Evolutionary conservation across 2,113 vertebrate species (phyloP).

Genomic region (Lepus timidus): DNA sequence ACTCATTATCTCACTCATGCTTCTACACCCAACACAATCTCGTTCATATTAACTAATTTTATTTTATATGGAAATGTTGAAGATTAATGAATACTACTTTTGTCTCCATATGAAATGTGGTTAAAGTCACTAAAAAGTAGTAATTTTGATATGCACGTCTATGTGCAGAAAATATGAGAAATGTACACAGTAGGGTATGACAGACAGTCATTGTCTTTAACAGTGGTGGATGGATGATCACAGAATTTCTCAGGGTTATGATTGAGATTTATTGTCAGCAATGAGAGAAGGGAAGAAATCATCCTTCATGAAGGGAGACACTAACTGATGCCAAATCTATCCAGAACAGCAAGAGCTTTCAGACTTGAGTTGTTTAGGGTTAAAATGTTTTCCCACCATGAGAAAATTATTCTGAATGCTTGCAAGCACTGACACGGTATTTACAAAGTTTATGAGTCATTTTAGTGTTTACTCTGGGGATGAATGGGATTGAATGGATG

Average conservation of each 20-base stretch:
- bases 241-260: background rate
- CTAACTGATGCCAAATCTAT: background rate
- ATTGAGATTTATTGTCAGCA: background rate
- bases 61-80: conserved; percentile 29
- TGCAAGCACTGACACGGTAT: conserved; percentile 39
- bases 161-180: conserved; percentile 14
- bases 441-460: conserved; percentile 74
- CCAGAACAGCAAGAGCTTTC: background rate
- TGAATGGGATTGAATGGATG: background rate
- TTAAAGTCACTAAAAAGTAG: background rate
- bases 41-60: background rate
- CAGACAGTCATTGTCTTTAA: background rate
- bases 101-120: background rate
- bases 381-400: conserved; percentile 52
- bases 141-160: background rate
- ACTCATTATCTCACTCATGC: background rate
- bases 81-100: background rate
- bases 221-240: background rate
- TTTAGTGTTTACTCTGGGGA: conserved; percentile 53
- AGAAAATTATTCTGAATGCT: conserved; percentile 49
- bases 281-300: background rate
- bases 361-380: conserved; percentile 14
- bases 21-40: background rate
- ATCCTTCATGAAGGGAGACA: background rate
- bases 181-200: background rate